These are phyloP conservation scores for Microplitis mediator DNA, from an alignment of 1,140 invertebrate genomes.

Conservation along the genomic window DNA sequence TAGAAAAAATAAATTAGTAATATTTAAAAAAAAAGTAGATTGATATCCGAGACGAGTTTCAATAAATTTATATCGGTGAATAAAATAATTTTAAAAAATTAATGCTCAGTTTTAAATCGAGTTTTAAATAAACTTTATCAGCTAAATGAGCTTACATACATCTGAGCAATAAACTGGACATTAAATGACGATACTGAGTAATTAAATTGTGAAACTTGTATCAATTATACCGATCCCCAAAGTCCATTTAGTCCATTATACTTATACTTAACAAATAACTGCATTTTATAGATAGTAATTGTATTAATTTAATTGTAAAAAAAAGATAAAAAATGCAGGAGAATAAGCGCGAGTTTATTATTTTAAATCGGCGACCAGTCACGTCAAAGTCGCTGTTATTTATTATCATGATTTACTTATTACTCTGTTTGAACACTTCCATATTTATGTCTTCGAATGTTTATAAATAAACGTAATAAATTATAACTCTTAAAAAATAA, in stretches of 20 bases:
- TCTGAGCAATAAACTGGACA: not conserved
- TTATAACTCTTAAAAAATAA: too few species aligned
- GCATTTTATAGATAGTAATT: conserved; percentile 21
- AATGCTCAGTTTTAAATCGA: too few species aligned
- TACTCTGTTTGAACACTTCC: too few species aligned
- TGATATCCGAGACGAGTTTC: not conserved
- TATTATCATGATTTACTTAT: not conserved
- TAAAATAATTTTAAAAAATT: not conserved
- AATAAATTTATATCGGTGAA: too few species aligned
- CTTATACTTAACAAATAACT: conserved; percentile 17
- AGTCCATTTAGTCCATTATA: conserved; percentile 16
- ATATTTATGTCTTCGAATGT: too few species aligned
- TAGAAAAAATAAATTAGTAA: not conserved
- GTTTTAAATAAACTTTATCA: not conserved
- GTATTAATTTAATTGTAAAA: conserved; percentile 8
- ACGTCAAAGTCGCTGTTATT: not conserved
- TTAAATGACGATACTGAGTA: not conserved
- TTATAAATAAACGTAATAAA: too few species aligned
- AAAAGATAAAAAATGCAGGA: not conserved
- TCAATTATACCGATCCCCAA: conserved; percentile 11
- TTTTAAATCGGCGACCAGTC: not conserved
- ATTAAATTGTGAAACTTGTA: not conserved
- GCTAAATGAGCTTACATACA: not conserved
- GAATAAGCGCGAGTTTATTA: conserved; percentile 1
- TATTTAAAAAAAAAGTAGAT: not conserved